Evolutionary conservation across 1,140 invertebrate species (phyloP).

Genomic region (Drosophila ananassae): DNA sequence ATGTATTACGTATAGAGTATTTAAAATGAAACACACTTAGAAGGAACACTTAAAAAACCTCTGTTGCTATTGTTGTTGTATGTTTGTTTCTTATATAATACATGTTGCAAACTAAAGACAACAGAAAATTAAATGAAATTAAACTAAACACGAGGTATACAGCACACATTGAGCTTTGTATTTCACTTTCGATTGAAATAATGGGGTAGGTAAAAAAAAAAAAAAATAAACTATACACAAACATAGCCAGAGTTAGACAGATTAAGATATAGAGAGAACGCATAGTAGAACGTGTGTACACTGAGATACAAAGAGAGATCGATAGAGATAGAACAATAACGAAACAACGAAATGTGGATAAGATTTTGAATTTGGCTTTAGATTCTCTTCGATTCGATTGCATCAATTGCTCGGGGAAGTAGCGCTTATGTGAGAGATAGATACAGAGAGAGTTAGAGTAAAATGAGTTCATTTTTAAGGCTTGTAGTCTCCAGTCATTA

Average conservation of each 20-base stretch:
- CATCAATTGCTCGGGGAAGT: slow-evolving; percentile 50
- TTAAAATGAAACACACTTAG: slow-evolving; percentile 69
- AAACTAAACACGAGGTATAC: slow-evolving; percentile 35
- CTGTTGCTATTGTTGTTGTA: slow-evolving; percentile 28
- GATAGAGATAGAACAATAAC: slow-evolving; percentile 42
- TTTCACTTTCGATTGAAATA: slow-evolving; percentile 41
- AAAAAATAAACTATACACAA: slow-evolving; percentile 60
- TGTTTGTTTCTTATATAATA: slow-evolving; percentile 53
- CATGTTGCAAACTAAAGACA: slow-evolving; percentile 51
- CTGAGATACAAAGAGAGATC: slow-evolving; percentile 51
- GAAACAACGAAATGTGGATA: slow-evolving; percentile 46
- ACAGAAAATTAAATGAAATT: slow-evolving; percentile 30
- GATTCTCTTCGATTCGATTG: slow-evolving; percentile 44
- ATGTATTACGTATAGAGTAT: slow-evolving; percentile 52
- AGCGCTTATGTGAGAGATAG: slow-evolving; percentile 54
- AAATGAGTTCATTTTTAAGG: slow-evolving; percentile 52
- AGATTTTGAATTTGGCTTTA: slow-evolving; percentile 55
- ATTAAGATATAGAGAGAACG: slow-evolving; percentile 47
- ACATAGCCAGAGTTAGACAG: slow-evolving; percentile 66
- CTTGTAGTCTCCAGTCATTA: slow-evolving; percentile 82
- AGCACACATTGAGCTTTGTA: slow-evolving; percentile 59
- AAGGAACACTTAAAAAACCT: slow-evolving; percentile 64
- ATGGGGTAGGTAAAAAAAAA: slow-evolving; percentile 7
- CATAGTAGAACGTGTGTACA: slow-evolving; percentile 38
- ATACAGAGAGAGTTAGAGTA: slow-evolving; percentile 48